These are phyloP conservation scores for Xenopus tropicalis DNA, from an alignment of 2,113 vertebrate genomes.

Conservation along the genomic window UCB_Xtro_10.0 CM004448.2:138136001-138136500, in stretches of 20 bases:
- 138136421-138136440: conserved; percentile 19
- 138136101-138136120: not conserved
- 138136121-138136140: not conserved
- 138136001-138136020: too few relatives aligned
- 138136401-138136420: conserved; percentile 13
- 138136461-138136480: too few relatives aligned
- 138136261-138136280: not conserved
- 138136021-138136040: too few relatives aligned
- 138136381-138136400: conserved; percentile 2
- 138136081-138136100: too few relatives aligned
- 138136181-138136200: conserved; percentile 20
- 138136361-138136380: conserved; percentile 27
- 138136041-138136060: not conserved
- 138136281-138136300: not conserved
- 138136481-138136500: too few relatives aligned
- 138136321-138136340: not conserved
- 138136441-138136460: not conserved
- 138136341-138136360: conserved; percentile 28
- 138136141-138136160: not conserved
- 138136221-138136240: conserved; percentile 31
- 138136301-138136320: conserved; percentile 18
- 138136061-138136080: not conserved
- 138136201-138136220: conserved; percentile 19
- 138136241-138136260: conserved; percentile 1
- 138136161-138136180: conserved; percentile 14